Evolutionary conservation across 92 coral and sea anemone species (phyloP), one percentile per base, ranked within the genome.

Genomic region (Parazoanthus swiftii): DNA sequence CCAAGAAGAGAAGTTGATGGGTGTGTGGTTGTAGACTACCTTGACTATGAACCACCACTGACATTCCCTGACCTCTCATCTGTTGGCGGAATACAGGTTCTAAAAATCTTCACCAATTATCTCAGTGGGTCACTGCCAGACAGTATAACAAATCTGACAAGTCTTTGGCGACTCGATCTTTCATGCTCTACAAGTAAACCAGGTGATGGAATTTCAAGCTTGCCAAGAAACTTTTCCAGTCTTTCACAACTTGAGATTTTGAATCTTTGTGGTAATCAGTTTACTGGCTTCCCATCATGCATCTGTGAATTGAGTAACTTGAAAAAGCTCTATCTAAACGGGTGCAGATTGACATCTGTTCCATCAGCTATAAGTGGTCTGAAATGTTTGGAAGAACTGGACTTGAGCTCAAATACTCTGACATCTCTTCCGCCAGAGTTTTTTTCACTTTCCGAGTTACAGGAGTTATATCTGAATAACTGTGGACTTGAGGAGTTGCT

Each of bases 51-150:
- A 48, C 86, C 94, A 11, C 81, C 93, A 63, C 15, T 84, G 7
- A n/a, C 78, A 35, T 92, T 97, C 81, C 95, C 98, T 1, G 74
- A 89, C 77, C 88, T 95, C 80, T 68, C 85, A 13, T 63, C 86
- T 0, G 37, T 88, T 33, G 82, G 65, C 37, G 89, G 89, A 74
- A 88, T 97, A 46, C 90, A 92, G 39, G 98, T 93, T 65, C 85
- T 97, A 10, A 92, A 93, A 58, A 51, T 97, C 77, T 91, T 93
- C 43, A 90, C 98, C 73, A 93, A 91, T 74, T 91, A 91, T 66
- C 91, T 97, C 26, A 35, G 25, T 44, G 74, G 65, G 67, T 70
- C 87, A 25, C 76, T 97, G 66, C 94, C 94, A 13, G 92, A 88
- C 18, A 85, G 70, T 15, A 85, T 95, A 83, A 93, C 95, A 37